phyloP scores from a whole-genome alignment of 1,140 invertebrate genomes.

The Melanaphis sacchari region DNA sequence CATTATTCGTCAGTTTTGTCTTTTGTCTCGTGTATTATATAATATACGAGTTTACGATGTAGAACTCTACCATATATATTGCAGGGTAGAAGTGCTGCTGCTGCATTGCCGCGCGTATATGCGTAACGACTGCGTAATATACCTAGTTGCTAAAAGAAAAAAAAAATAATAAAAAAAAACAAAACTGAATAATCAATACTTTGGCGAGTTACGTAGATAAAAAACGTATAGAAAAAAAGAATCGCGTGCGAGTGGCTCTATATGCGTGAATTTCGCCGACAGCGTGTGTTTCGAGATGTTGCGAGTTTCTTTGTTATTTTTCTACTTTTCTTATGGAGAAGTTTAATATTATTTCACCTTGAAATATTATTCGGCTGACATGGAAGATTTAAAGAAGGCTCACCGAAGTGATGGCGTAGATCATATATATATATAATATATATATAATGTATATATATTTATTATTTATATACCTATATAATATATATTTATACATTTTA shows the following conservation, averaged over 20 bases:
- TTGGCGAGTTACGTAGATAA: background rate
- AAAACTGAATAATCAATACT: slow-evolving; percentile 35
- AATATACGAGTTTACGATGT: background rate
- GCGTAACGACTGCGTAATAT: slow-evolving; percentile 25
- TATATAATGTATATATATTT: no score
- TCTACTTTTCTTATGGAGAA: background rate
- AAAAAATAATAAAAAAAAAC: background rate
- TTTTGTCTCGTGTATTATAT: background rate
- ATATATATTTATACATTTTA: no score
- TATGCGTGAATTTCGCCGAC: background rate
- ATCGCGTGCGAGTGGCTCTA: background rate
- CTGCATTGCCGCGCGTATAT: background rate
- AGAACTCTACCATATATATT: no score
- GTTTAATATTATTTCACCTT: background rate
- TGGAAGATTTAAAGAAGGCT: background rate
- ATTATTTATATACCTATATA: no score
- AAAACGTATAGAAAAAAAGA: background rate
- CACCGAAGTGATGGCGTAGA: background rate
- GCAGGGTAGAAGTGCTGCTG: background rate
- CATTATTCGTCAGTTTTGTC: background rate
- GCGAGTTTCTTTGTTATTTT: background rate
- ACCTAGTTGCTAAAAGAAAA: background rate
- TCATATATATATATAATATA: background rate
- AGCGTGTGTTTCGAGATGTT: background rate
- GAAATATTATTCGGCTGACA: background rate